Evolutionary conservation across 2,888 invertebrate species (phyloP).

Genomic region (Dicyrtoma fusca): DNA sequence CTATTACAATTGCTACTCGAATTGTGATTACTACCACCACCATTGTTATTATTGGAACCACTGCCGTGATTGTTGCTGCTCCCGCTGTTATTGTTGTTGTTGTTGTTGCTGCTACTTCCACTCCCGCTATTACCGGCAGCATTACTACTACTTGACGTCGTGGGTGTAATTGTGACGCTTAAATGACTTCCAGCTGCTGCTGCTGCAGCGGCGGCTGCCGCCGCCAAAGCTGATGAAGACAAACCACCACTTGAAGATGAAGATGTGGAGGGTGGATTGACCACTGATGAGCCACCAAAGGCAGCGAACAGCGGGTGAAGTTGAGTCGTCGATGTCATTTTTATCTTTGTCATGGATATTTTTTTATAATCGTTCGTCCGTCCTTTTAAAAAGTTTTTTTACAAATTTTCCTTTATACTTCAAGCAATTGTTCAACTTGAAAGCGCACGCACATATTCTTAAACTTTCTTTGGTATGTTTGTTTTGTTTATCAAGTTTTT

Average conservation of each 20-base stretch:
- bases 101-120: conserved; percentile 28
- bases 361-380: neutral
- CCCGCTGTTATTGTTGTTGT: neutral
- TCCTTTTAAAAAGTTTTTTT: too few species aligned
- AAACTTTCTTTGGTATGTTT: too few species aligned
- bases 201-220: conserved; percentile 31
- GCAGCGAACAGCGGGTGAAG: conserved; percentile 56
- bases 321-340: conserved; percentile 44
- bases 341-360: conserved; percentile 25
- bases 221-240: conserved; percentile 13
- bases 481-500: too few species aligned
- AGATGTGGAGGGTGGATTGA: conserved; percentile 8
- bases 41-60: conserved; percentile 15
- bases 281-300: conserved; percentile 37
- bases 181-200: conserved; percentile 43
- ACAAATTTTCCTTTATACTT: too few species aligned
- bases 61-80: conserved; percentile 17
- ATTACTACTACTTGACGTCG: conserved; percentile 9
- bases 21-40: conserved; percentile 38
- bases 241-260: conserved; percentile 13
- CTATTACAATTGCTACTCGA: conserved; percentile 20
- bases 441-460: too few species aligned
- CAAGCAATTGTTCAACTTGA: too few species aligned
- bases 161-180: conserved; percentile 49
- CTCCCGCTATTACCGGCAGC: neutral